These are phyloP conservation scores for Porphyrio hochstetteri DNA, from an alignment of 2,113 vertebrate species.

Conservation along the genomic window DNA sequence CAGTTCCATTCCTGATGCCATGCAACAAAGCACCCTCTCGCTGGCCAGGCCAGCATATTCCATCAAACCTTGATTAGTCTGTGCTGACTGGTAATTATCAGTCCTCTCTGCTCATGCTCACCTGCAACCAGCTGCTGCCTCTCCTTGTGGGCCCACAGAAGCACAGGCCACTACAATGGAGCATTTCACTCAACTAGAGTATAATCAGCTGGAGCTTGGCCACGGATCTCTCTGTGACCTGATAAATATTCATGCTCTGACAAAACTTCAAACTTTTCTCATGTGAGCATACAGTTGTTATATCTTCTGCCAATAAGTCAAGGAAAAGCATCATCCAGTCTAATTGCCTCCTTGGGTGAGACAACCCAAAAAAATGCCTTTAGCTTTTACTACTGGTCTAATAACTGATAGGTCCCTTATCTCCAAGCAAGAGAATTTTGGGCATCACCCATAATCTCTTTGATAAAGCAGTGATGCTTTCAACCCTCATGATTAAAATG, in stretches of 20 bases:
- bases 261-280: background rate
- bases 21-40: background rate
- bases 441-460: background rate
- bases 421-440: background rate
- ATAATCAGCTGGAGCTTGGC: background rate
- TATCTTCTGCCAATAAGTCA: background rate
- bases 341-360: background rate
- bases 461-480: background rate
- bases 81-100: background rate
- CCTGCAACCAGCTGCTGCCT: background rate
- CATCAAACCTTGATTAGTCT: background rate
- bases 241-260: background rate
- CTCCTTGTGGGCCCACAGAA: background rate
- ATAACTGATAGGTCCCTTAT: background rate
- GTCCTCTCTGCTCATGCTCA: background rate
- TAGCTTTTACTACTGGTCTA: background rate
- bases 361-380: background rate
- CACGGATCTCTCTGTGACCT: background rate
- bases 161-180: background rate
- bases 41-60: accelerated
- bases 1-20: background rate
- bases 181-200: background rate
- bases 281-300: background rate
- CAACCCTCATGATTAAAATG: background rate
- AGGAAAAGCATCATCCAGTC: background rate